Conservation (phyloP, 2,797 vertebrate species). For the Gymnodraco acuticeps region DNA sequence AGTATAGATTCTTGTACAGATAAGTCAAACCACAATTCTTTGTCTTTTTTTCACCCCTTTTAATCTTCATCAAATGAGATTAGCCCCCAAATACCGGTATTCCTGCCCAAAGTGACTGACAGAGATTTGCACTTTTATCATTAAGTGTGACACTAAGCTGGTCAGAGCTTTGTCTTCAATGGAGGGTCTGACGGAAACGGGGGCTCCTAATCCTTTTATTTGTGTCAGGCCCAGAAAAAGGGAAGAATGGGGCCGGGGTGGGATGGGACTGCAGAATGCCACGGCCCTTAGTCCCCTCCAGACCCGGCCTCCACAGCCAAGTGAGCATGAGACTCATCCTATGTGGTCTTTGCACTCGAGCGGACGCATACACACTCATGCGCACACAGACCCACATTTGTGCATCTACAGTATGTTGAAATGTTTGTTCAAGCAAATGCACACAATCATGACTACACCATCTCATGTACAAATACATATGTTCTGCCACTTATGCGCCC, state of each 20-base stretch:
- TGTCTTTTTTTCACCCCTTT: constrained; percentile 67
- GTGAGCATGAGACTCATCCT: constrained; percentile 86
- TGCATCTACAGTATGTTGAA: constrained; percentile 32
- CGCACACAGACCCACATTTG: constrained; percentile 25
- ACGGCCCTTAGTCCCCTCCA: constrained; percentile 75
- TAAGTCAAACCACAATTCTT: constrained; percentile 58
- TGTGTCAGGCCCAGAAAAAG: constrained; percentile 95
- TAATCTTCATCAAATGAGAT: constrained; percentile 95
- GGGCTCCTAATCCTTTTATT: constrained; percentile 99
- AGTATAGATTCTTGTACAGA: constrained; percentile 46
- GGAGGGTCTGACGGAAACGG: constrained; percentile 97
- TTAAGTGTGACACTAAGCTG: constrained; percentile 95
- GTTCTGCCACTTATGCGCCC: constrained; percentile 4
- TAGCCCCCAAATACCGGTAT: constrained; percentile 92
- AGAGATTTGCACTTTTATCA: constrained; percentile 98
- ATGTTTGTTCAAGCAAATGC: constrained; percentile 36
- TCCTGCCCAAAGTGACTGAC: constrained; percentile 92
- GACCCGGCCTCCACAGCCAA: constrained; percentile 84
- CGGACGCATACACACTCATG: constrained; percentile 46
- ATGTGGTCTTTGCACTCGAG: constrained; percentile 77
- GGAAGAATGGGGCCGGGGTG: constrained; percentile 86
- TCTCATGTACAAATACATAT: not conserved
- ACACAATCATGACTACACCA: not conserved
- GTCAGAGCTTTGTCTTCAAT: constrained; percentile 91
- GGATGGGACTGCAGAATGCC: constrained; percentile 90